Conservation (phyloP, 2,888 invertebrate species). For the Epirrita christyi region DNA sequence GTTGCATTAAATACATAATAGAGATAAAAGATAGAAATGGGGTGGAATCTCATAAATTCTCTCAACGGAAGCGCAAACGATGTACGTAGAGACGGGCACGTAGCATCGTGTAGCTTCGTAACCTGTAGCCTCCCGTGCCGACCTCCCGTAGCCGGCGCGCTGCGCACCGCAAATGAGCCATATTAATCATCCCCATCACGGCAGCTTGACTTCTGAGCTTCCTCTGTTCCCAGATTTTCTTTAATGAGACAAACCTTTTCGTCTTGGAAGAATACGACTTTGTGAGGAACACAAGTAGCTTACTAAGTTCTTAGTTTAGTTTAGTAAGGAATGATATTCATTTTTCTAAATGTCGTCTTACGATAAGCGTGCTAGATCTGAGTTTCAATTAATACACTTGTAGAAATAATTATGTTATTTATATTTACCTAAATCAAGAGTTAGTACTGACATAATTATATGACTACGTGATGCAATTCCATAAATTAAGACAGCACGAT, state of each 20-base stretch:
- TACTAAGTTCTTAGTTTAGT: slow-evolving; percentile 27
- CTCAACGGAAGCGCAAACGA: slow-evolving; percentile 80
- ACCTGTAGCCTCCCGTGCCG: slow-evolving; percentile 53
- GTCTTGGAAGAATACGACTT: slow-evolving; percentile 34
- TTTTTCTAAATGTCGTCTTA: too few relatives aligned
- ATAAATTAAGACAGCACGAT: slow-evolving; percentile 26
- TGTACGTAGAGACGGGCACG: slow-evolving; percentile 78
- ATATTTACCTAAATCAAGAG: too few relatives aligned
- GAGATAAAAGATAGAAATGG: slow-evolving; percentile 80
- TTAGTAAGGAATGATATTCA: slow-evolving; percentile 5
- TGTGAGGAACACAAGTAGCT: slow-evolving; percentile 46
- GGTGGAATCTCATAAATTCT: slow-evolving; percentile 80
- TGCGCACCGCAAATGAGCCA: slow-evolving; percentile 80
- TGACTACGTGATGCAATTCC: slow-evolving; percentile 2
- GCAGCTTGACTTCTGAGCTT: slow-evolving; percentile 77
- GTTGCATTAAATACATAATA: slow-evolving; percentile 74
- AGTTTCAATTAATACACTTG: too few relatives aligned
- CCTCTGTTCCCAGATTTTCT: slow-evolving; percentile 71
- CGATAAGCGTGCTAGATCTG: too few relatives aligned
- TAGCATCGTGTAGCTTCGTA: slow-evolving; percentile 57
- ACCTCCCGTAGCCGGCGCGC: slow-evolving; percentile 46
- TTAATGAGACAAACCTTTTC: slow-evolving; percentile 56
- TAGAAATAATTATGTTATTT: too few relatives aligned
- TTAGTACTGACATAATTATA: neutral
- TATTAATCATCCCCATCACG: slow-evolving; percentile 82